Base-by-base conservation (phyloP, 2,888 invertebrate genomes). In the Caenorhabditis macrosperma region DNA sequence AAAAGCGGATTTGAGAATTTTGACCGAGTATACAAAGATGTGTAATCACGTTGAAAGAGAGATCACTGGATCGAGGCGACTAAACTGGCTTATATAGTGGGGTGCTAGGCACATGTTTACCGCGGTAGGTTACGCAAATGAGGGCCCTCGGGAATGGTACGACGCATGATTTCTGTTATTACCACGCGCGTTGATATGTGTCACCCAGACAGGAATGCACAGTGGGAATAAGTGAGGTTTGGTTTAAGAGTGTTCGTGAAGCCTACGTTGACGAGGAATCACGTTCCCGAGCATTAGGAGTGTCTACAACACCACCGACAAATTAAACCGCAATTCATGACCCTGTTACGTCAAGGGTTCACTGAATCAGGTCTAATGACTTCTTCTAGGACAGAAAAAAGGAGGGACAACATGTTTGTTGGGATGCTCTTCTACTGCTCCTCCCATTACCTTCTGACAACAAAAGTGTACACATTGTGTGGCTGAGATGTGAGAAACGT, bases 361-460 rank as follows among this genome's bases (percentile, higher is more conserved):
- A 44, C 22, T 74, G 74, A 74, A 74, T 74, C 48, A 41, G 57
- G 46, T 44, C 61, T 72, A 64, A 74, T 64, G 57, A 74, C 50
- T 64, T 64, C 15, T 57, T 28, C 38, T 15, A 15, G 17, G 33
- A 55, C n/a, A 20, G 20, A 28, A 7, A 15, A 44, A 57, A 41
- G 1, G 4, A 48, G 35, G 2, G 54, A n/a, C 10, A 64, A 20
- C 26, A 20, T 41, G 22, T 22, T 52, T 20, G 22, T 7, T 30
- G 33, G 30, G 20, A 22, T 48, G 20, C 10, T 48, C 38, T 33
- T 6, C 15, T 1, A 12, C 48, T 24, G 12, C 46, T 28, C 30
- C 60, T 60, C 60, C 3, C 9, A 38, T 66, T 66, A 66, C 64
- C 24, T 10, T 5, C 41, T 15, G 38, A 30, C 17, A 54, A 50